Evolutionary conservation across 2,113 vertebrate species (phyloP).

Genomic region (Microcebus griseorufus): DNA sequence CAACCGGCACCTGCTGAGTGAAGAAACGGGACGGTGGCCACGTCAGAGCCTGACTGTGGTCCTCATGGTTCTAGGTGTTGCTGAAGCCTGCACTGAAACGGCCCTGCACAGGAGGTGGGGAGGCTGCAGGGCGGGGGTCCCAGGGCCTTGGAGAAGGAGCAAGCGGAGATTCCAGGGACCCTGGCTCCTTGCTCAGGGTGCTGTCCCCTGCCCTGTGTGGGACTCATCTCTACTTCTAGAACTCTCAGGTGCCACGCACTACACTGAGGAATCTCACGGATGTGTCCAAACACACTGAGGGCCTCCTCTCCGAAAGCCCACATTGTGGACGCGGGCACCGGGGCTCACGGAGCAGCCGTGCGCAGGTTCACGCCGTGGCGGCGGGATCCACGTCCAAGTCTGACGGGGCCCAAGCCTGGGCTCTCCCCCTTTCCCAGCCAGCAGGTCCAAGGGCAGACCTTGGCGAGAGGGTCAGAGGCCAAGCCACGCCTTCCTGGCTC

Average conservation of each 20-base stretch:
- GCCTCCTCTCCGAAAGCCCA: rapidly evolving
- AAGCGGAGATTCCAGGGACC: background rate
- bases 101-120: too few species aligned
- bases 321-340: background rate
- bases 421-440: background rate
- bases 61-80: background rate
- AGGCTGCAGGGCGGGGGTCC: background rate
- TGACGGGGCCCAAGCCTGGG: background rate
- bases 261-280: background rate
- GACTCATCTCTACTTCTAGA: background rate
- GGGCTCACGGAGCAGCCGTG: background rate
- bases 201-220: background rate
- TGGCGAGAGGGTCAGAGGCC: too few species aligned
- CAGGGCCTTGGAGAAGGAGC: too few species aligned
- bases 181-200: too few species aligned
- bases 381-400: background rate
- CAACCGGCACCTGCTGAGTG: background rate
- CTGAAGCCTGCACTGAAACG: background rate
- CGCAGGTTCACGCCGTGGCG: background rate
- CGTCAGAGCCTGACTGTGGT: background rate
- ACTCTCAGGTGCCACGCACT: rapidly evolving
- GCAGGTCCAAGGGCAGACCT: background rate
- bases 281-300: rapidly evolving
- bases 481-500: too few species aligned
- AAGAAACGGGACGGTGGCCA: background rate